phyloP scores from a whole-genome alignment of 2,888 invertebrate genomes.

The Drosophila mimetica region DNA sequence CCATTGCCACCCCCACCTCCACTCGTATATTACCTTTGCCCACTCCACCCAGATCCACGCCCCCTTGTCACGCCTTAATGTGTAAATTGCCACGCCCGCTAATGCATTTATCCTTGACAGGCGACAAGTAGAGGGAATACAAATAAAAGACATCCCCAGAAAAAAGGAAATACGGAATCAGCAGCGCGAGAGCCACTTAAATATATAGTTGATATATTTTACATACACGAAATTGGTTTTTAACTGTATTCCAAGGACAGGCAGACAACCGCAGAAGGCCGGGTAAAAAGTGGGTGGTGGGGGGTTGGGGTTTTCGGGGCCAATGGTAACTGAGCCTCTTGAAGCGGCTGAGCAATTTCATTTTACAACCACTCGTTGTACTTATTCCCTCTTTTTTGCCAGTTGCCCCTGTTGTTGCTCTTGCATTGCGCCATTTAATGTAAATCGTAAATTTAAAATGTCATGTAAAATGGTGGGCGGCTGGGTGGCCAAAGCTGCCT shows the following conservation, averaged over 20 bases:
- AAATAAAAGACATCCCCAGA: conserved; percentile 28
- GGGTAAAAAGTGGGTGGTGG: background rate
- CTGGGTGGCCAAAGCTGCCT: no score
- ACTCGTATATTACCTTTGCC: conserved; percentile 33
- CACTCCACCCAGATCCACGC: conserved; percentile 6
- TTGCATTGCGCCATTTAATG: conserved; percentile 74
- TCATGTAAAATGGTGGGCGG: conserved; percentile 69
- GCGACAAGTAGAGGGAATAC: conserved; percentile 61
- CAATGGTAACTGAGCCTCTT: conserved; percentile 41
- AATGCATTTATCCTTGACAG: conserved; percentile 68
- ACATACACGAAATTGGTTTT: conserved; percentile 80
- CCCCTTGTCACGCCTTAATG: conserved; percentile 53
- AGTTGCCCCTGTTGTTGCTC: conserved; percentile 26
- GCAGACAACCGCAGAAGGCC: conserved; percentile 43
- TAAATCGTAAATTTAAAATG: conserved; percentile 79
- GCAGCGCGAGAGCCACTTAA: conserved; percentile 62
- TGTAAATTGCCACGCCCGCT: conserved; percentile 60
- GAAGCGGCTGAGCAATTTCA: conserved; percentile 68
- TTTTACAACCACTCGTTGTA: conserved; percentile 75
- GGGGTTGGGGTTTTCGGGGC: background rate
- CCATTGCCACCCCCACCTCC: background rate
- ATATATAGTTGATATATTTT: conserved; percentile 77
- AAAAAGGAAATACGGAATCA: conserved; percentile 47
- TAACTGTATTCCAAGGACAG: conserved; percentile 64
- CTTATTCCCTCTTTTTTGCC: conserved; percentile 36